Base-by-base conservation (phyloP, 2,888 invertebrate genomes). In the Merodon equestris region DNA sequence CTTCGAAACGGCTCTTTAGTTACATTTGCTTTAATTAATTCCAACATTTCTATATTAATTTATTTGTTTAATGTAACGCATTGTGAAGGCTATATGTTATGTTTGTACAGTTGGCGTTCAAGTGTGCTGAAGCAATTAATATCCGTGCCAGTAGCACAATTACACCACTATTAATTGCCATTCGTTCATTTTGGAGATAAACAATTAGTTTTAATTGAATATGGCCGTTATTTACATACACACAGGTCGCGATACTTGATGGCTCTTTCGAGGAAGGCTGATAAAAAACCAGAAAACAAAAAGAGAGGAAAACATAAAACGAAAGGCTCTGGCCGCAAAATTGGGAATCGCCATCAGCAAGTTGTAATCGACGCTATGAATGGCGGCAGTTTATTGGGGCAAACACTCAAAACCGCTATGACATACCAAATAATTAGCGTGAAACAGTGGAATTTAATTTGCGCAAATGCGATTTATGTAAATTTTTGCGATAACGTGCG, bases 391-490 rank as follows among this genome's bases (percentile, higher is more conserved):
- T 27, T 27, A 4, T 27, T 27, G 27, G 27, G 3, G 27, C 27
- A 7, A 27, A 27, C 2, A 27, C 27, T 14, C 18, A 15, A n/a
- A n/a, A n/a, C n/a, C n/a, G n/a, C n/a, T n/a, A n/a, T n/a, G n/a
- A n/a, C 10, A 56, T 40, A 66, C 51, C 45, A 45, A 53, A 70
- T 47, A 53, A 60, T 70, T 70, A 70, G 53, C 42, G 27, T 27
- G 51, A 19, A 58, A 68, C 18, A 60, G 40, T 17, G 38, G 45
- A 70, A 54, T 60, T 70, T 60, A 70, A 70, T 70, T 54, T 64
- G 38, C 18, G 54, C 19, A 38, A 36, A 54, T 40, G 38, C 53
- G 38, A 68, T 68, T 68, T 53, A 68, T 19, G 27, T 42, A 40
- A 45, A 64, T 54, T 54, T 17, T 64, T 64, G 13, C 38, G 18